Evolutionary conservation across 2,888 invertebrate genomes (phyloP).

Genomic region (Exocentrus adspersus): DNA sequence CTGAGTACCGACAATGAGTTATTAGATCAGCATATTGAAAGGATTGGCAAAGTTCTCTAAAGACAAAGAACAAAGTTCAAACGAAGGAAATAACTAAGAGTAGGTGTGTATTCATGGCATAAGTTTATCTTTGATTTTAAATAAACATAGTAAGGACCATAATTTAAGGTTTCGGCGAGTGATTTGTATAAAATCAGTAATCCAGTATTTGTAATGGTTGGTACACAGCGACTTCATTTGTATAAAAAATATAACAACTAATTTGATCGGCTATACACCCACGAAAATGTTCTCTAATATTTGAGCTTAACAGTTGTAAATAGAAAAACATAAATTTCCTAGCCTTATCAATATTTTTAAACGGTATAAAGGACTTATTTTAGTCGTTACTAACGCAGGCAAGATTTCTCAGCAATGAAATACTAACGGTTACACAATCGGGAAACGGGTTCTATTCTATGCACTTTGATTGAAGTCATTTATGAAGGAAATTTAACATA

Average conservation of each 20-base stretch:
- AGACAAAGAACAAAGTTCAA: no score
- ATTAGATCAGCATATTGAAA: no score
- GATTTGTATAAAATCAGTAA: no score
- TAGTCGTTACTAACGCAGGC: conserved; percentile 39
- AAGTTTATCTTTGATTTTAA: no score
- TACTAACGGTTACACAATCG: conserved; percentile 22
- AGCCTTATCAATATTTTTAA: conserved; percentile 33
- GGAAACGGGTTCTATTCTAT: conserved; percentile 20
- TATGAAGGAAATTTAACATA: no score
- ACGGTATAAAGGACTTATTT: conserved; percentile 36
- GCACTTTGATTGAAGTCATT: not conserved
- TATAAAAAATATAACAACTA: conserved; percentile 50
- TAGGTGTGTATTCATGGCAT: no score
- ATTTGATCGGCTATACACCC: conserved; percentile 43
- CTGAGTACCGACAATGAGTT: no score
- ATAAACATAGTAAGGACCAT: no score
- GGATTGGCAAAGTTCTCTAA: no score
- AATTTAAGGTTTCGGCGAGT: no score
- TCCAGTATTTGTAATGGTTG: conserved; percentile 35
- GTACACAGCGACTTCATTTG: conserved; percentile 34
- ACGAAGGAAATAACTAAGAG: no score
- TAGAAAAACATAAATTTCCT: conserved; percentile 27
- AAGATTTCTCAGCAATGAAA: conserved; percentile 32
- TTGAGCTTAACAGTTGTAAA: conserved; percentile 44
- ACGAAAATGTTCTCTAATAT: conserved; percentile 39